These are phyloP conservation scores for Crocodylus rhombifer DNA, from an alignment of 2,797 vertebrate species.

Conservation along the genomic window DNA sequence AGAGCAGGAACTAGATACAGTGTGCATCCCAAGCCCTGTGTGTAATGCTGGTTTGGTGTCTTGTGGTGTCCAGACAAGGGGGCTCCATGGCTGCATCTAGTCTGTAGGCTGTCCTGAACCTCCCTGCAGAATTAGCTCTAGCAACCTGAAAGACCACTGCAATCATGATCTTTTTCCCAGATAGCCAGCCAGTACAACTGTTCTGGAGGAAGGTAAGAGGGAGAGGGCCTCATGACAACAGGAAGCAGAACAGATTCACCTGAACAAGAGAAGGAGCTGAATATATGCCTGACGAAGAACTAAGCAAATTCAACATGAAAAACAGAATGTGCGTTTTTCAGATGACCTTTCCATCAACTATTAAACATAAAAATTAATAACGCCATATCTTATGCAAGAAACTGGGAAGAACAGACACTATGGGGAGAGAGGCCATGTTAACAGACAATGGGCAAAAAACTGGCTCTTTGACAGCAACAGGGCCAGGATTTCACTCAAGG, in stretches of 20 bases:
- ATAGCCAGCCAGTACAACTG: not conserved
- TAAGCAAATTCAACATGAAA: not conserved
- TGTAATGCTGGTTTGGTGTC: too few relatives aligned
- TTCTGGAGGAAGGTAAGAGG: not conserved
- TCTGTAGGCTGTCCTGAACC: not conserved
- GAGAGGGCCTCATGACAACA: not conserved
- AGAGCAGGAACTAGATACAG: too few relatives aligned
- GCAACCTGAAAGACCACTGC: accelerated
- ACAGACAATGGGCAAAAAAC: not conserved
- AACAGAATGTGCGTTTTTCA: not conserved
- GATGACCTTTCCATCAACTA: not conserved
- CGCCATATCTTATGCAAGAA: not conserved
- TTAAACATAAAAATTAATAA: not conserved
- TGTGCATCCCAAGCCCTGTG: too few relatives aligned
- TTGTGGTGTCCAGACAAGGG: too few relatives aligned
- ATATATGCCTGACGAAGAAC: not conserved
- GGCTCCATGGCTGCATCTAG: too few relatives aligned
- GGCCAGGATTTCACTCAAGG: not conserved
- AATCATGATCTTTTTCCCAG: not conserved
- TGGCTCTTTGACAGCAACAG: not conserved
- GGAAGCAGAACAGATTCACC: not conserved
- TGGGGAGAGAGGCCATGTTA: not conserved
- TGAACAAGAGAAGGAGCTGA: not conserved
- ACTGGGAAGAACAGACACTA: not conserved
- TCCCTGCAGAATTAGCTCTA: not conserved